phyloP scores from a whole-genome alignment of 2,888 invertebrate genomes.

The Hyppa rectilinea region DNA sequence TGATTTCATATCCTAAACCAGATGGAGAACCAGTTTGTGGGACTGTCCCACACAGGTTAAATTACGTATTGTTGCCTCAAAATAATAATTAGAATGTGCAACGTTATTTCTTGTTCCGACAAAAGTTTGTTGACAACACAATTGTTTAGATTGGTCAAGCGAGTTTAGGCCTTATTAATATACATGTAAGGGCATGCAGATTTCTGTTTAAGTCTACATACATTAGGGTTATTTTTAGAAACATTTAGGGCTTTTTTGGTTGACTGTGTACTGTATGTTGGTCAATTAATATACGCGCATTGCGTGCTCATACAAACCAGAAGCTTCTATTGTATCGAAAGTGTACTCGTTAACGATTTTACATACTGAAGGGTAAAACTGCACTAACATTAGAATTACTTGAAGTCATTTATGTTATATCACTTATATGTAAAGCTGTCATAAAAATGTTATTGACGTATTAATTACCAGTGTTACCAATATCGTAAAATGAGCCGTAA shows the following conservation, averaged over 20 bases:
- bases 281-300: constrained; percentile 32
- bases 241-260: constrained; percentile 27
- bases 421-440: not conserved
- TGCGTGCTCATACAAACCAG: constrained; percentile 16
- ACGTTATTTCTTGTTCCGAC: constrained; percentile 56
- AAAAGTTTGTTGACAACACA: constrained; percentile 56
- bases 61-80: constrained; percentile 77
- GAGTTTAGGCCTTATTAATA: constrained; percentile 24
- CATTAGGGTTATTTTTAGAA: constrained; percentile 34
- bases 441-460: constrained; percentile 30
- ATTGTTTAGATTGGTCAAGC: constrained; percentile 22
- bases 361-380: not conserved
- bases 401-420: constrained; percentile 4
- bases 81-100: constrained; percentile 65
- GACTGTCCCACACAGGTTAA: constrained; percentile 83
- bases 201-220: constrained; percentile 19
- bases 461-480: constrained; percentile 25
- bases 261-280: constrained; percentile 6
- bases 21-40: constrained; percentile 72
- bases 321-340: not conserved
- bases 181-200: not conserved
- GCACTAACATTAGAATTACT: not conserved
- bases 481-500: constrained; percentile 29
- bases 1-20: constrained; percentile 69
- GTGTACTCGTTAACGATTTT: not conserved